Conservation (phyloP, 2,888 invertebrate genomes). For the Seira sanloemensis region DNA sequence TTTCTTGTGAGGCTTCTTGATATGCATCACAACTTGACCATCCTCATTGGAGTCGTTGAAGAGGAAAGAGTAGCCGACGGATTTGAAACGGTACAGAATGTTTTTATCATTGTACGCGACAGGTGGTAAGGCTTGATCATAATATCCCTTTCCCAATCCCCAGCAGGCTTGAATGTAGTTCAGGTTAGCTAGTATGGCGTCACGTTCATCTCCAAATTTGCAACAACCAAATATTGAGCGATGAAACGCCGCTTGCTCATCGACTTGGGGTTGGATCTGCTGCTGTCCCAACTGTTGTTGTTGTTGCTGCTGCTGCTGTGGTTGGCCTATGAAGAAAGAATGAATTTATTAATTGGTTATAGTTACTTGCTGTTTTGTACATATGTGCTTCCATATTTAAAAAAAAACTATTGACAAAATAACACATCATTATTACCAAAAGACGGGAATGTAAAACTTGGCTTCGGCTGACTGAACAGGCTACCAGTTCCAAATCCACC, state of each 20-base stretch:
- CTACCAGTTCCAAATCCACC: not conserved
- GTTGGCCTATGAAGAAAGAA: slow-evolving; percentile 15
- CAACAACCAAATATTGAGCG: slow-evolving; percentile 86
- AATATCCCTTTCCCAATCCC: slow-evolving; percentile 89
- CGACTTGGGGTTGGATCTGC: slow-evolving; percentile 75
- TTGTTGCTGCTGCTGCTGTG: slow-evolving; percentile 42
- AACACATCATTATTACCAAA: slow-evolving; percentile 19
- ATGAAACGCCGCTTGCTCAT: slow-evolving; percentile 83
- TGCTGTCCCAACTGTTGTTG: slow-evolving; percentile 75
- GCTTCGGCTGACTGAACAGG: slow-evolving; percentile 17
- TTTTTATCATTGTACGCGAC: slow-evolving; percentile 92
- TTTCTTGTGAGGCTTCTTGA: slow-evolving; percentile 82
- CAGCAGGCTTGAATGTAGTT: slow-evolving; percentile 94
- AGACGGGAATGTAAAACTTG: not conserved
- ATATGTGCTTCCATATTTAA: too few relatives aligned
- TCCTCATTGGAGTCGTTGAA: slow-evolving; percentile 92
- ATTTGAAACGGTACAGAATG: slow-evolving; percentile 94
- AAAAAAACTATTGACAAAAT: not conserved
- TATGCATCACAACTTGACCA: slow-evolving; percentile 90
- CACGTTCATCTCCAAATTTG: slow-evolving; percentile 96
- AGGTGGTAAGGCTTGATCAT: slow-evolving; percentile 85
- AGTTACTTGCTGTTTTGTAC: too few relatives aligned
- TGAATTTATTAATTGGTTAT: too few relatives aligned
- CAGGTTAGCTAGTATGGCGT: slow-evolving; percentile 94
- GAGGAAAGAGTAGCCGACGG: slow-evolving; percentile 93